These are phyloP conservation scores for Xestoiulus laeticollis DNA, from an alignment of 2,888 invertebrate species.

Conservation along the genomic window DNA sequence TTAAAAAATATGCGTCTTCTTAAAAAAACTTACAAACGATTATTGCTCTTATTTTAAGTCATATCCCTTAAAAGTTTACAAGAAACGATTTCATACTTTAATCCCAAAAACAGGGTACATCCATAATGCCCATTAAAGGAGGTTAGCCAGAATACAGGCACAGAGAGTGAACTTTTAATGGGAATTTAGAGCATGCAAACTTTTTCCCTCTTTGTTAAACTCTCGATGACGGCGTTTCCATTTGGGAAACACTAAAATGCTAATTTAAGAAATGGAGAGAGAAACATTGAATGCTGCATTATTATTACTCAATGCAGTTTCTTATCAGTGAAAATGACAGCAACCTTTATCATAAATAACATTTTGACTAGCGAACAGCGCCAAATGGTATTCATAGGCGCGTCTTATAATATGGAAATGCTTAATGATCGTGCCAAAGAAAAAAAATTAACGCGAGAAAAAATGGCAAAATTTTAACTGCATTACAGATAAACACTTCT, in stretches of 20 bases:
- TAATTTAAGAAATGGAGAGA: conserved; percentile 26
- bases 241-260: conserved; percentile 26
- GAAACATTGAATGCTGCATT: conserved; percentile 26
- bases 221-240: conserved; percentile 9
- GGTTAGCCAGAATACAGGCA: not conserved
- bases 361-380: conserved; percentile 26
- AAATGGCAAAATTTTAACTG: conserved; percentile 4
- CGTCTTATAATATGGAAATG: conserved; percentile 26
- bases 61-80: too few species aligned
- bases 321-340: conserved; percentile 26
- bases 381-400: conserved; percentile 7
- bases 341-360: conserved; percentile 26
- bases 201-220: conserved; percentile 26
- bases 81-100: too few species aligned
- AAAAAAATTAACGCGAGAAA: conserved; percentile 10
- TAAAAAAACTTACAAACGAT: too few species aligned
- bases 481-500: conserved; percentile 26
- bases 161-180: not conserved
- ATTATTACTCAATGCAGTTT: conserved; percentile 26
- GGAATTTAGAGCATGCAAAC: not conserved
- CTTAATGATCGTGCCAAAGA: conserved; percentile 26
- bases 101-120: not conserved
- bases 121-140: not conserved
- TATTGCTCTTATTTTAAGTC: too few species aligned
- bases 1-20: too few species aligned